A percentile compares a stretch with the other conserved stretches of the same genome.
These are phyloP conservation scores for Aphelocoma coerulescens DNA, from an alignment of 2,113 vertebrate species.

Conservation along the genomic window DNA sequence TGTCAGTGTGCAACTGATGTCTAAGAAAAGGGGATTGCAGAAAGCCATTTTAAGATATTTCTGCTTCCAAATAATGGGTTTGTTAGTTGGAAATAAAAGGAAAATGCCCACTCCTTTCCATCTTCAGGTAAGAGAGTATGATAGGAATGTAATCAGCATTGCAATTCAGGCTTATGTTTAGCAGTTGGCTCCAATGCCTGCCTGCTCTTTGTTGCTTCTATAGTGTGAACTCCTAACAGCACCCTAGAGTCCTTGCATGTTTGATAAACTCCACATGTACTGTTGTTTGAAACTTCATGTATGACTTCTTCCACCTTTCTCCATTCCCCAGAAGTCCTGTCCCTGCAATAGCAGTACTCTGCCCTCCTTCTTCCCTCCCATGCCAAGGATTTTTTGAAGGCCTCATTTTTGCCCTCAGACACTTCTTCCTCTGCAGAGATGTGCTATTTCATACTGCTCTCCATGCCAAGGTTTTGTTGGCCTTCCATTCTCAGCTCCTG, in stretches of 20 bases:
- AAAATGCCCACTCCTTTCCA: background rate
- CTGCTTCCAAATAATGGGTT: background rate
- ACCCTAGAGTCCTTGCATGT: background rate
- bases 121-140: background rate
- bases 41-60: background rate
- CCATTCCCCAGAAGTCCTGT: background rate
- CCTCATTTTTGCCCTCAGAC: background rate
- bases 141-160: background rate
- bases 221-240: background rate
- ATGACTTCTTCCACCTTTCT: background rate
- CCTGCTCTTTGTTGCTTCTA: background rate
- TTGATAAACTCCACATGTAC: background rate
- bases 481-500: background rate
- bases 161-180: background rate
- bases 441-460: background rate
- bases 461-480: background rate
- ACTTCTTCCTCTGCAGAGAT: background rate
- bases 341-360: background rate
- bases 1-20: background rate
- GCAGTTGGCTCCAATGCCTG: background rate
- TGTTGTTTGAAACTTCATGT: background rate
- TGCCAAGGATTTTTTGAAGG: background rate
- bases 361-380: background rate
- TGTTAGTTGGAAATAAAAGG: background rate
- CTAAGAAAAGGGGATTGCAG: background rate